Evolutionary conservation across 2,888 invertebrate genomes (phyloP).

Genomic region (Clitarchus hookeri): DNA sequence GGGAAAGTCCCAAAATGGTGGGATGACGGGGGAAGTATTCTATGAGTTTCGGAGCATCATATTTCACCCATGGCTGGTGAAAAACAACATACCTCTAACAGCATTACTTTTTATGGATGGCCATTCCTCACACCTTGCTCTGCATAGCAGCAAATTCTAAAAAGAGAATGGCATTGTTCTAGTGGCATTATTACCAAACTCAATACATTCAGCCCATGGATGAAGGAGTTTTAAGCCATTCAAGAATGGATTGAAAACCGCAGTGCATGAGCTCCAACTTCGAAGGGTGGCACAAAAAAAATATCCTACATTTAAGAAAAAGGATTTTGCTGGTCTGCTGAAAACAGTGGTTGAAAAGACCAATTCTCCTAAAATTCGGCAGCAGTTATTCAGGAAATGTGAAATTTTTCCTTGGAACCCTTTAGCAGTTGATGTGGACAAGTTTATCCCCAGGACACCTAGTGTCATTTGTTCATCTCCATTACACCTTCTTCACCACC

Average conservation of each 20-base stretch:
- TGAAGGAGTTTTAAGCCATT: conserved; percentile 51
- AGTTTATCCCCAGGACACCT: too few species aligned
- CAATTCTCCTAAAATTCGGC: not conserved
- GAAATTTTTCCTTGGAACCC: not conserved
- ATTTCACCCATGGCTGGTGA: conserved; percentile 42
- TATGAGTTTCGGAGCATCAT: conserved; percentile 43
- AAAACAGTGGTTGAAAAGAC: not conserved
- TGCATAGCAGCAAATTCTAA: conserved; percentile 52
- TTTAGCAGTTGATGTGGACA: not conserved
- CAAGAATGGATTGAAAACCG: conserved; percentile 49
- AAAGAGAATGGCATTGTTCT: conserved; percentile 50
- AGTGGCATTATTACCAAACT: conserved; percentile 51
- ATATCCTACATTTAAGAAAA: conserved; percentile 42
- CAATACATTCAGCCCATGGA: conserved; percentile 53
- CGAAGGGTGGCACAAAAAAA: conserved; percentile 41
- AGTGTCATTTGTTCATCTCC: too few species aligned
- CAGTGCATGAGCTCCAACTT: conserved; percentile 46
- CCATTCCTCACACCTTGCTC: conserved; percentile 46
- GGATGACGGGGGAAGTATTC: conserved; percentile 43
- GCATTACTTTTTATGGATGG: conserved; percentile 45
- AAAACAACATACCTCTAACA: conserved; percentile 45
- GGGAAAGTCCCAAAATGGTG: conserved; percentile 41
- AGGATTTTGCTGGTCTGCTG: conserved; percentile 46
- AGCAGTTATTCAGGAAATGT: not conserved
- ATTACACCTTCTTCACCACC: too few species aligned